A percentile compares a stretch with the other conserved stretches of the same genome.
These are phyloP conservation scores for Chrysina gloriosa DNA, from an alignment of 2,888 invertebrate genomes.

Conservation along the genomic window DNA sequence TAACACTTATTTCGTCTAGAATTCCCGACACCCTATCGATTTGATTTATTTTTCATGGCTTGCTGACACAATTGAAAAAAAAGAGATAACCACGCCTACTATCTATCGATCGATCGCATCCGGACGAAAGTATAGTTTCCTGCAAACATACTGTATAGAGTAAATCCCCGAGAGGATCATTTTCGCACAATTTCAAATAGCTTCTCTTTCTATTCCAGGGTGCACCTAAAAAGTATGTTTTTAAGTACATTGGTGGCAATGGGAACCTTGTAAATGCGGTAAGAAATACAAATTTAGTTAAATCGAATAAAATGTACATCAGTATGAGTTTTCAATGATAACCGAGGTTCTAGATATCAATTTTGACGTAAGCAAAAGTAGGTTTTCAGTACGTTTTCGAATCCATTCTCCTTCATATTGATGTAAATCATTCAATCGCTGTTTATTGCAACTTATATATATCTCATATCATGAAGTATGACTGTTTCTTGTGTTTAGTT, in stretches of 20 bases:
- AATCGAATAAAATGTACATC: conserved; percentile 37
- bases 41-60: background rate
- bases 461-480: background rate
- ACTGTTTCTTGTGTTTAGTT: conserved; percentile 21
- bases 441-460: too few species aligned
- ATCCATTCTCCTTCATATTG: conserved; percentile 30
- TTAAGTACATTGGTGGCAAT: conserved; percentile 11
- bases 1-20: too few species aligned
- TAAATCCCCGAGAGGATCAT: background rate
- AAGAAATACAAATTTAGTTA: conserved; percentile 35
- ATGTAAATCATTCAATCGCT: conserved; percentile 32
- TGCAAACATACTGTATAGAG: background rate
- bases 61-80: background rate
- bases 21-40: background rate
- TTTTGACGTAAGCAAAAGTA: conserved; percentile 5
- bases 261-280: conserved; percentile 22
- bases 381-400: too few species aligned
- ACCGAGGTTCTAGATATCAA: conserved; percentile 30
- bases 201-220: conserved; percentile 31
- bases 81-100: background rate
- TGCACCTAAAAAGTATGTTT: conserved; percentile 33
- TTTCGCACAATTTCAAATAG: conserved; percentile 1
- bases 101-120: background rate
- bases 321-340: conserved; percentile 24
- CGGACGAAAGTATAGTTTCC: background rate